These are phyloP conservation scores for Apomyelois bistriatella DNA, from an alignment of 2,888 invertebrate genomes.

Conservation along the genomic window DNA sequence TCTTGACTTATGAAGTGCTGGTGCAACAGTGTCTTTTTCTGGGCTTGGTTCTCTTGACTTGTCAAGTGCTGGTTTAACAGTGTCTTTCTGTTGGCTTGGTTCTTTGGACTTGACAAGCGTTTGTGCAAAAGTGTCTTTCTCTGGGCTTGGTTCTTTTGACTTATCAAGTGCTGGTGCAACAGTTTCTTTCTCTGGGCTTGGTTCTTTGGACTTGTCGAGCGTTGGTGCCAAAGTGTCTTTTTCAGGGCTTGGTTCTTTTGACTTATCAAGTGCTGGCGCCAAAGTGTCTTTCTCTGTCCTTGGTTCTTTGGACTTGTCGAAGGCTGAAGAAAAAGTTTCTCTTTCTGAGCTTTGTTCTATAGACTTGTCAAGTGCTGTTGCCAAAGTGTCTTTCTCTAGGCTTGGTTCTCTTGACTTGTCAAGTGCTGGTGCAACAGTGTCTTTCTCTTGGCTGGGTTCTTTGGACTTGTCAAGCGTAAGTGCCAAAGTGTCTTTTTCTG, in stretches of 20 bases:
- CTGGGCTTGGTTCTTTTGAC: slow-evolving; percentile 14
- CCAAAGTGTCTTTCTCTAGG: not conserved
- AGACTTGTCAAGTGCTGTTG: not conserved
- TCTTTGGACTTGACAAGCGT: slow-evolving; percentile 17
- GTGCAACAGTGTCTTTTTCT: slow-evolving; percentile 9
- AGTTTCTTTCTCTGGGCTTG: not conserved
- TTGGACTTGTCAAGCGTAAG: slow-evolving; percentile 14
- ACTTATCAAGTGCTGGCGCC: not conserved
- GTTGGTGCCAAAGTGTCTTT: not conserved
- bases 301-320: not conserved
- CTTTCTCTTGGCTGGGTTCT: slow-evolving; percentile 5
- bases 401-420: not conserved
- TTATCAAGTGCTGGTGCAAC: not conserved
- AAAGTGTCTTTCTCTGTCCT: slow-evolving; percentile 2
- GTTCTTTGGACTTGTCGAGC: not conserved
- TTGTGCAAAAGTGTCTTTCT: slow-evolving; percentile 13
- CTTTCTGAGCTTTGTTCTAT: slow-evolving; percentile 9
- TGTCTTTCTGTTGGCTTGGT: not conserved
- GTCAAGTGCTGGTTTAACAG: not conserved
- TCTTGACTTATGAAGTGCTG: slow-evolving; percentile 7
- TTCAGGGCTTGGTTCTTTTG: not conserved
- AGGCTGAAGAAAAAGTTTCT: not conserved
- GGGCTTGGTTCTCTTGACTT: slow-evolving; percentile 16
- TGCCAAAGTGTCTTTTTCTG: slow-evolving; percentile 14
- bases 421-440: not conserved